phyloP scores from a whole-genome alignment of 1,140 invertebrate species.

The Microplitis mediator region DNA sequence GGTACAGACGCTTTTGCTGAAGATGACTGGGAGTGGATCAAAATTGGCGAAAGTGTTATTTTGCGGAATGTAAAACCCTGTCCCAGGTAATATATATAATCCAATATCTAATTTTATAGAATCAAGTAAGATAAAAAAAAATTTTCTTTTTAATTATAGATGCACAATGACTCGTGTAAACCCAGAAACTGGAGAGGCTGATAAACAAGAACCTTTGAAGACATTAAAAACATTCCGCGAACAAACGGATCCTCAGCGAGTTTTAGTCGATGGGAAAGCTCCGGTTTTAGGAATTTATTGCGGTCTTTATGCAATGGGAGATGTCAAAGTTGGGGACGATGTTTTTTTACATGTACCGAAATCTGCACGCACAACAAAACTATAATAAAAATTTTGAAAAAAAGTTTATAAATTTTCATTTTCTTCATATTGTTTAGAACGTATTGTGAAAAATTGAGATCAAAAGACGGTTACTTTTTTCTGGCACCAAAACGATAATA shows the following conservation, averaged over 20 bases:
- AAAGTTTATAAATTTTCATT: too few relatives aligned
- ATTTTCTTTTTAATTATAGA: constrained; percentile 33
- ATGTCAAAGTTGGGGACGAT: constrained; percentile 46
- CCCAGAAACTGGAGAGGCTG: constrained; percentile 39
- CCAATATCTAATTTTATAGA: not conserved
- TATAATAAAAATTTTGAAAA: not conserved
- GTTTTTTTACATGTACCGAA: constrained; percentile 41
- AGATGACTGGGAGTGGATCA: constrained; percentile 62
- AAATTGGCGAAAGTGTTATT: constrained; percentile 51
- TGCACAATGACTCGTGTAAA: constrained; percentile 44
- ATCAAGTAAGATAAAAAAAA: not conserved
- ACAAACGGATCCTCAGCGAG: constrained; percentile 33
- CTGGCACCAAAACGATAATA: too few relatives aligned
- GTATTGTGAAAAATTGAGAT: too few relatives aligned
- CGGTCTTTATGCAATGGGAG: constrained; percentile 46
- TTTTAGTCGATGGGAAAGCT: constrained; percentile 41
- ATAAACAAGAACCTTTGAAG: constrained; percentile 42
- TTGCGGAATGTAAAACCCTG: constrained; percentile 57
- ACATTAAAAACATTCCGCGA: constrained; percentile 45
- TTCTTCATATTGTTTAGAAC: too few relatives aligned
- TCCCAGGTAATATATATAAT: constrained; percentile 44
- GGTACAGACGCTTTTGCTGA: constrained; percentile 58
- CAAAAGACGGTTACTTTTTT: too few relatives aligned
- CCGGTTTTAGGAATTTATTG: constrained; percentile 51
- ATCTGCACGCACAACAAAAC: constrained; percentile 1